These are phyloP conservation scores for Zosterops japonicus DNA, from an alignment of 2,113 vertebrate species.

Conservation along the genomic window DNA sequence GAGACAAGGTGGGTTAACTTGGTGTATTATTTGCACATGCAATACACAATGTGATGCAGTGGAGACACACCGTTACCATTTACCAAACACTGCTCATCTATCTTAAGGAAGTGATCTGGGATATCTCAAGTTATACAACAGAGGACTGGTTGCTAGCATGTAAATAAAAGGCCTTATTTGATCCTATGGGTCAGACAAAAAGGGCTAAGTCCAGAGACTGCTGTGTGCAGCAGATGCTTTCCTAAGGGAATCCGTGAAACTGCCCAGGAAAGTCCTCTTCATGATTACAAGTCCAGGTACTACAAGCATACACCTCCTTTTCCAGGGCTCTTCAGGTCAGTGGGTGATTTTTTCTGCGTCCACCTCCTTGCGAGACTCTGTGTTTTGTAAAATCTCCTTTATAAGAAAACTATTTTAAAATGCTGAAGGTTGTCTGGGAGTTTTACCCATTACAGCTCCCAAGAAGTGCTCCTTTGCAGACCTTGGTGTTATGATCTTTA, in stretches of 20 bases:
- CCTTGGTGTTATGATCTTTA: background rate
- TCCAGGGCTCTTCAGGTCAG: background rate
- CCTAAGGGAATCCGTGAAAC: background rate
- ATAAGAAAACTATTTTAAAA: background rate
- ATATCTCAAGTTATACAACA: background rate
- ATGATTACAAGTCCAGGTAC: background rate
- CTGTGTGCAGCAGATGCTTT: background rate
- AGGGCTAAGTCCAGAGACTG: background rate
- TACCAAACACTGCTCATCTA: background rate
- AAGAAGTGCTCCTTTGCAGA: background rate
- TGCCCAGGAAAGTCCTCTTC: background rate
- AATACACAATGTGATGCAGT: accelerated
- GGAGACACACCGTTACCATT: accelerated
- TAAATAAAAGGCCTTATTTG: background rate
- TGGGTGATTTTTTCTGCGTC: accelerated
- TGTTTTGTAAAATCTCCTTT: background rate
- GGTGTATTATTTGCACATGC: accelerated
- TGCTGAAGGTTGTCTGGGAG: background rate
- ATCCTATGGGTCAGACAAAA: background rate
- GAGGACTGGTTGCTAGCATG: background rate
- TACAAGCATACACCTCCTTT: background rate
- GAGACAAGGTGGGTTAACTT: background rate
- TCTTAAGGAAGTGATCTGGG: background rate
- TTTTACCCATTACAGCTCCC: background rate
- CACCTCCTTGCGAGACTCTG: background rate